Conservation (phyloP, 1,140 invertebrate species). For the Lasioglossum baleicum region DNA sequence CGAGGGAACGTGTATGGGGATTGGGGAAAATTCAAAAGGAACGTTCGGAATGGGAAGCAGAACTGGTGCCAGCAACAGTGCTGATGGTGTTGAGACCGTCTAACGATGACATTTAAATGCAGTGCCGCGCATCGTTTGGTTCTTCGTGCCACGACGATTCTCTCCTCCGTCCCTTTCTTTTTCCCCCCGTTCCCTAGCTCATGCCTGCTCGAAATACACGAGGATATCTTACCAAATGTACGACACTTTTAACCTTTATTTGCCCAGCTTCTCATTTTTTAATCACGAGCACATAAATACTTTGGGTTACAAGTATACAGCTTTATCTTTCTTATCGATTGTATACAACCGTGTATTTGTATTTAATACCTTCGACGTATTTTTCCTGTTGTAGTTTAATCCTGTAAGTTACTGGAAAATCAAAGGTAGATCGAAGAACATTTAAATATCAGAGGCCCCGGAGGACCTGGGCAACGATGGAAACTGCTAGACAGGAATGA, state of each 20-base stretch:
- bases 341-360: too few species aligned
- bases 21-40: constrained; percentile 70
- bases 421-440: too few species aligned
- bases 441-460: constrained; percentile 29
- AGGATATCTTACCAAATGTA: too few species aligned
- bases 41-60: constrained; percentile 64
- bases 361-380: too few species aligned
- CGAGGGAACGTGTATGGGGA: constrained; percentile 64
- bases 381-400: constrained; percentile 12
- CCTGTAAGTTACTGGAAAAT: background rate
- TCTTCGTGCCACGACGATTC: constrained; percentile 59
- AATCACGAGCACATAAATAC: too few species aligned
- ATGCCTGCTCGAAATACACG: constrained; percentile 2
- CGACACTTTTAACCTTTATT: too few species aligned
- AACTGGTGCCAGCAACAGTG: constrained; percentile 62
- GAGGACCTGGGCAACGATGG: constrained; percentile 63
- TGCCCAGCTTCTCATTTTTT: too few species aligned
- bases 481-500: constrained; percentile 75
- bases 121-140: constrained; percentile 78
- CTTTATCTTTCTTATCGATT: too few species aligned
- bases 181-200: background rate
- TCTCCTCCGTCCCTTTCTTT: background rate
- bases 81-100: constrained; percentile 70
- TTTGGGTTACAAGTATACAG: too few species aligned
- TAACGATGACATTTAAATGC: constrained; percentile 82